Conservation (phyloP, 2,113 vertebrate genomes). For the Zapornia atra region DNA sequence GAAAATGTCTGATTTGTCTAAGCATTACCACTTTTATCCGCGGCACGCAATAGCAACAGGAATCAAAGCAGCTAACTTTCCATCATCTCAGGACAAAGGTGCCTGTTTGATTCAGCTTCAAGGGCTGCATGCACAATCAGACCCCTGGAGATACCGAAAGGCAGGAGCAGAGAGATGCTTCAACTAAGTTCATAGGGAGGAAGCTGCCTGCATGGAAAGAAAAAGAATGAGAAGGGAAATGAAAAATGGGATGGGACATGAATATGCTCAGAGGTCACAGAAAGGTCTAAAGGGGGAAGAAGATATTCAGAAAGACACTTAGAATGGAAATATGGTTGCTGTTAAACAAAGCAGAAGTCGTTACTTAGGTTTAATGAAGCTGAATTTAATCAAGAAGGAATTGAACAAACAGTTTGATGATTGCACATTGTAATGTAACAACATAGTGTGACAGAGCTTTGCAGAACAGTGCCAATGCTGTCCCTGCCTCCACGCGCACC, state of each 20-base stretch:
- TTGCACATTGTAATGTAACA: not conserved
- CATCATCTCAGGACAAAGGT: constrained; percentile 61
- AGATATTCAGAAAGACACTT: not conserved
- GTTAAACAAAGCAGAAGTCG: constrained; percentile 8
- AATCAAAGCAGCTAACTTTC: constrained; percentile 65
- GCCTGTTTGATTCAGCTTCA: constrained; percentile 66
- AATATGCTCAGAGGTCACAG: constrained; percentile 7
- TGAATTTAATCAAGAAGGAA: constrained; percentile 55
- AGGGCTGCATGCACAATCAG: constrained; percentile 66
- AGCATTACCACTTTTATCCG: constrained; percentile 5
- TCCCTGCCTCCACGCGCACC: not conserved
- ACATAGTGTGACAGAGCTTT: not conserved
- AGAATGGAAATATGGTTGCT: constrained; percentile 18
- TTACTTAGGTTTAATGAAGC: constrained; percentile 44
- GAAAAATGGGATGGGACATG: not conserved
- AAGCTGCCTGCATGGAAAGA: constrained; percentile 33
- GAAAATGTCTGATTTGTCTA: constrained; percentile 50
- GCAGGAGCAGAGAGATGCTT: constrained; percentile 40
- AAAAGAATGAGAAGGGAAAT: constrained; percentile 16
- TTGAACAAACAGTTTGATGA: constrained; percentile 3
- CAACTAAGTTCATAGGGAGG: constrained; percentile 55
- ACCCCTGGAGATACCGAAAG: constrained; percentile 58
- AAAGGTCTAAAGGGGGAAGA: constrained; percentile 33
- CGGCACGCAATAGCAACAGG: constrained; percentile 23
- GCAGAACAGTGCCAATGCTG: not conserved